Evolutionary conservation across 1,140 invertebrate genomes (phyloP), one percentile per base, ranked within the genome.

Genomic region (Drusus annulatus): DNA sequence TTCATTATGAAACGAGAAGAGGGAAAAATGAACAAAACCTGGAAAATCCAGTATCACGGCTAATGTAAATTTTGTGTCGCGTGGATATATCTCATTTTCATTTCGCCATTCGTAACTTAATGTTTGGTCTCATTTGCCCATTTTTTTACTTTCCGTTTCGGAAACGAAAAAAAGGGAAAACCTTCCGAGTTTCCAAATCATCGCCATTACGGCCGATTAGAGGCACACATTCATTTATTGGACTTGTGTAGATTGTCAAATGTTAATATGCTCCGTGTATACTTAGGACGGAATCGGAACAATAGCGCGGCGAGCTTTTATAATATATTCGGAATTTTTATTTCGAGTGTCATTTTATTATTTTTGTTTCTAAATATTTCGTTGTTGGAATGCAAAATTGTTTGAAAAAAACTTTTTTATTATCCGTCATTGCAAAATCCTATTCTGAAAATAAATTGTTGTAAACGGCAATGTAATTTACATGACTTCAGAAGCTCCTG

Each of bases 71-170:
- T 74, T 52, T 74, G 69, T 74, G 69, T 74, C 69, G 69, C 69
- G 69, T 74, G 69, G 54, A 74, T 54, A 74, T 56, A 74, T 74
- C 69, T 74, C 69, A 74, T 74, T 74, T 74, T 74, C 69, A 74
- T 74, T 74, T 74, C 69, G 51, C 54, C 54, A 74, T 74, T 74
- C 25, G 17, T 56, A 54, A 54, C 69, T 74, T 74, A 74, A 74
- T 74, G 50, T 56, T 28, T 5, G 52, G 69, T 74, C 69, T 36
- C 69, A 52, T 74, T 56, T 74, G 54, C 65, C n/a, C 23, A 65
- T 63, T 63, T 69, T 74, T 74, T 54, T 52, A 31, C 19, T 56
- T 54, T 74, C 51, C 69, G 21, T 4, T 74, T 74, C 25, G 21
- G 17, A 28, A 74, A 74, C 51, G 25, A 56, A 74, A 45, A 45